Base-by-base conservation (phyloP, 2,113 vertebrate genomes). In the Hydrolagus affinis region DNA sequence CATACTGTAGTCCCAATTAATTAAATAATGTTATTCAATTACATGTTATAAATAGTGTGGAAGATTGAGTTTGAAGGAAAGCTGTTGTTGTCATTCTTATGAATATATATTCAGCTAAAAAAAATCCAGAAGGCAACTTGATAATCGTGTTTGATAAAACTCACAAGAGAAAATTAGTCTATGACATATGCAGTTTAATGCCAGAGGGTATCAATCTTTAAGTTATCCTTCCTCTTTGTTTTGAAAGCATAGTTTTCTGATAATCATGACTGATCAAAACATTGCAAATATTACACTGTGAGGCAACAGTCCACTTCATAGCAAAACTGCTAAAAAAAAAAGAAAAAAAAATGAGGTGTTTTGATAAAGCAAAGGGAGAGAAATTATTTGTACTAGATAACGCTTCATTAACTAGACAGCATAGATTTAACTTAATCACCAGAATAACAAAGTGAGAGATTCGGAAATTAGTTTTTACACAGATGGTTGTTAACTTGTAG, bases 131-230 rank as follows among this genome's bases (percentile, higher is more conserved):
- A 64, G 76, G 76, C 28, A 25, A 80, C n/a, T 80, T 64, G 12
- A n/a, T 59, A 80, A 80, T 80, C 23, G 62, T 64, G 59, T 80
- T 80, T 62, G 59, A 80, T 80, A 62, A 28, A 80, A 80, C 59
- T 32, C 62, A 32, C 78, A 83, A 68, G 78, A 83, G 60, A 68
- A 44, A 83, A 83, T 83, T 23, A 83, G 59, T 62, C 12, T 2
- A 12, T 62, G n/a, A 23, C 78, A 83, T 19, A 1, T 32, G 15
- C 14, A 83, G 8, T 83, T 83, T 32, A 83, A 32, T 32, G 62
- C 28, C 28, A 83, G 78, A 17, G 9, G 28, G 66, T 83, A 83
- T 83, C 62, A 83, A 25, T 80, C 59, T 62, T 0, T 23, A 80
- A 80, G 23, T 80, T 3, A 59, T 2, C 6, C n/a, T 78, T n/a